Conservation (phyloP, 1,140 invertebrate species). For the Scaptodrosophila lebanonensis region DNA sequence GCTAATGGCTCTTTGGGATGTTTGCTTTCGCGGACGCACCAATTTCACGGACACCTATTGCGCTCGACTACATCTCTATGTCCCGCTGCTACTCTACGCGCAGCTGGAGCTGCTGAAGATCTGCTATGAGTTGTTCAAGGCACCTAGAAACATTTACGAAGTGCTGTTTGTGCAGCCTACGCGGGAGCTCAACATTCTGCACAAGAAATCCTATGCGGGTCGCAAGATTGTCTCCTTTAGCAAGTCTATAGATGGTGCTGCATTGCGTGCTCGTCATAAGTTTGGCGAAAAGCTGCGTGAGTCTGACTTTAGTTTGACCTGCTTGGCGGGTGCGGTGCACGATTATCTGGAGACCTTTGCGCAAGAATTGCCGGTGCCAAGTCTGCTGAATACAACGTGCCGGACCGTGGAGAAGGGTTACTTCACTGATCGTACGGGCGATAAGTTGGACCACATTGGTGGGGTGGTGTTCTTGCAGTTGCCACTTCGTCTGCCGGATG, state of each 20-base stretch:
- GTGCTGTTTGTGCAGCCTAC: conserved; percentile 79
- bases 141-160: conserved; percentile 80
- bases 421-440: conserved; percentile 56
- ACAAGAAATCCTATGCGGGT: conserved; percentile 85
- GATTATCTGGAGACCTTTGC: conserved; percentile 60
- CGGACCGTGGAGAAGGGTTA: conserved; percentile 77
- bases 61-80: conserved; percentile 78
- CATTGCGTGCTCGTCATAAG: conserved; percentile 73
- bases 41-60: conserved; percentile 70
- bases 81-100: conserved; percentile 80
- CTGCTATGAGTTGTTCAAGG: conserved; percentile 78
- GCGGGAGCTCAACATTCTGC: conserved; percentile 79
- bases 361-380: conserved; percentile 49
- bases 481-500: conserved; percentile 76
- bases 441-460: conserved; percentile 60
- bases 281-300: conserved; percentile 81
- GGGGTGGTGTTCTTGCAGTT: conserved; percentile 78
- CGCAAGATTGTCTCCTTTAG: conserved; percentile 88
- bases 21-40: conserved; percentile 75
- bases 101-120: conserved; percentile 80
- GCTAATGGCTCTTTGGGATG: conserved; percentile 69
- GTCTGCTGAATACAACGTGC: conserved; percentile 76
- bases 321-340: conserved; percentile 60
- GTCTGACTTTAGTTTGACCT: conserved; percentile 83
- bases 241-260: conserved; percentile 80